A percentile compares a stretch with the other conserved stretches of the same genome.
Evolutionary conservation across 2,113 vertebrate species (phyloP).

Genomic region (Calidris pygmaea): DNA sequence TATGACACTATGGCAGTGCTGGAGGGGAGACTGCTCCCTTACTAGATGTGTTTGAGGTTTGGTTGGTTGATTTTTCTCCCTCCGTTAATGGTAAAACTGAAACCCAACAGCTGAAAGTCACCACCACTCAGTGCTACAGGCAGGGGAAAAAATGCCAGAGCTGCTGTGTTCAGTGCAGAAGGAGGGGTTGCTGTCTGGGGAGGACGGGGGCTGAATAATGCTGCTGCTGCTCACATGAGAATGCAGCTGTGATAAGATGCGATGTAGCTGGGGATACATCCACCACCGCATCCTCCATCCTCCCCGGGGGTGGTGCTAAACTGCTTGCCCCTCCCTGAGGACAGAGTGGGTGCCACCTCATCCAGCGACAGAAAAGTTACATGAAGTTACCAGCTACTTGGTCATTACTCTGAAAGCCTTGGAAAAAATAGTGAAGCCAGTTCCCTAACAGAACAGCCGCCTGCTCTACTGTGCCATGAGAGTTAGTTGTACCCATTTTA

Average conservation of each 20-base stretch:
- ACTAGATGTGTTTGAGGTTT: accelerated
- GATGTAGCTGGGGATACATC: too few relatives aligned
- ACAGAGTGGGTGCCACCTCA: accelerated
- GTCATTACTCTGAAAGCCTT: too few relatives aligned
- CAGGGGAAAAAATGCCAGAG: accelerated
- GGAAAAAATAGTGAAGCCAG: accelerated
- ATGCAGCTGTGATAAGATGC: not conserved
- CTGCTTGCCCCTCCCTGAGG: not conserved
- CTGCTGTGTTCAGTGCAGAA: not conserved
- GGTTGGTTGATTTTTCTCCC: too few relatives aligned
- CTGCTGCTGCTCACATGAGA: not conserved
- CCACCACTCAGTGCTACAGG: accelerated
- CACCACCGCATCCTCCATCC: not conserved
- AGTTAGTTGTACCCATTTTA: not conserved
- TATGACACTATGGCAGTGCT: accelerated
- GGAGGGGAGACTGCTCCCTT: not conserved
- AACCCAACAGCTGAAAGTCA: too few relatives aligned
- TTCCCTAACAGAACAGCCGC: accelerated
- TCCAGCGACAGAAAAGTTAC: accelerated
- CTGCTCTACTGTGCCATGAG: not conserved
- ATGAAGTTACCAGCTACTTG: too few relatives aligned
- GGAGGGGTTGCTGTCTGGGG: not conserved
- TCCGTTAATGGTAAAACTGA: not conserved
- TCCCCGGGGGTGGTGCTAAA: too few relatives aligned
- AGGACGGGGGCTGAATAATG: not conserved